These are phyloP conservation scores for Tenualosa ilisha DNA, from an alignment of 2,797 vertebrate genomes.

Conservation along the genomic window DNA sequence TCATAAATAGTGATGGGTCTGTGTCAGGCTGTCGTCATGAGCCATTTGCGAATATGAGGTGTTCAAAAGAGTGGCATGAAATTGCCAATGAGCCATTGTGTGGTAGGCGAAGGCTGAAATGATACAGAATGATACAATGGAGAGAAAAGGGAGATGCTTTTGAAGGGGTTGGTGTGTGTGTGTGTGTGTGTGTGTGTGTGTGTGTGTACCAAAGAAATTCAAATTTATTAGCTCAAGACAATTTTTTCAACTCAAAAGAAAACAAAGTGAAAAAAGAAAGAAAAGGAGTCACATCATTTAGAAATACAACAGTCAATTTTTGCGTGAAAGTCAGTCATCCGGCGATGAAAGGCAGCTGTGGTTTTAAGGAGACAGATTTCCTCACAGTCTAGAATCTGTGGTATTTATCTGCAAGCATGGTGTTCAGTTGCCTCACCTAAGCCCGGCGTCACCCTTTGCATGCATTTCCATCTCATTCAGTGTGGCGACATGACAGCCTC, in stretches of 20 bases:
- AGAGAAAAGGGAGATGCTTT: not conserved
- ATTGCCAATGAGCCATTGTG: not conserved
- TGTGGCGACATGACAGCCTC: slow-evolving; percentile 45
- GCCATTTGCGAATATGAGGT: slow-evolving; percentile 23
- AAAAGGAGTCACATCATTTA: not conserved
- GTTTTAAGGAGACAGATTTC: not conserved
- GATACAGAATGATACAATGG: not conserved
- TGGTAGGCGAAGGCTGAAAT: not conserved
- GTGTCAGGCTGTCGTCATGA: slow-evolving; percentile 33
- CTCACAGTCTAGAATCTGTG: slow-evolving; percentile 15
- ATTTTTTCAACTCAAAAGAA: not conserved
- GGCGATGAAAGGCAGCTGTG: not conserved
- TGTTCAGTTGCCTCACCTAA: not conserved
- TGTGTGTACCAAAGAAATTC: not conserved
- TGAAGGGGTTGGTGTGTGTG: not conserved
- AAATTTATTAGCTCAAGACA: not conserved
- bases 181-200: not conserved
- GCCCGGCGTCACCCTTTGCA: slow-evolving; percentile 17
- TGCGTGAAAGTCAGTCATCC: not conserved
- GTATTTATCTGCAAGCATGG: not conserved
- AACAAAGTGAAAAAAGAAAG: not conserved
- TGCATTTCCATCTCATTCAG: slow-evolving; percentile 57
- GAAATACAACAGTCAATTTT: not conserved
- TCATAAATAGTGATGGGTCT: slow-evolving; percentile 40
- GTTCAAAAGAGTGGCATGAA: slow-evolving; percentile 1